Evolutionary conservation across 2,888 invertebrate species (phyloP), one percentile per base, ranked within the genome.

Genomic region (Zhengitettix transpicula): DNA sequence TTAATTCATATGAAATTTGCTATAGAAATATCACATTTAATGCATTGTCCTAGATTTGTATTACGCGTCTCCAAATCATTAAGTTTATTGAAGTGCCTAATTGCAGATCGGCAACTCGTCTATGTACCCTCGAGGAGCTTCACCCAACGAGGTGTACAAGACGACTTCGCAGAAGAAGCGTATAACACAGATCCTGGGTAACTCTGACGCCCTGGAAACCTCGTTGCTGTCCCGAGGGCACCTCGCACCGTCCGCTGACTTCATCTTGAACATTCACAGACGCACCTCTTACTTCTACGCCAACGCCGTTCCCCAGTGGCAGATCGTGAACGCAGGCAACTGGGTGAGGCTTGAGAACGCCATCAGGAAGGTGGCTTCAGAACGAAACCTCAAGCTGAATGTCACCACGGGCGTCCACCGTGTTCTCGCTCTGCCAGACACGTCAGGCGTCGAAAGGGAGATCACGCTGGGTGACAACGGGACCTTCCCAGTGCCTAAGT

Each of bases 261-360:
- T 77, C 67, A 67, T 77, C 52, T 72, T 74, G 62, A 70, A 72
- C 10, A 70, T 73, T 57, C 72, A 73, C 64, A 76, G 78, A 65
- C 71, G 71, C 59, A 69, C 75, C 1, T 77, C 78, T 1, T 79
- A 76, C 66, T 78, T 72, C 65, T 79, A 75, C 67, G 68, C 75
- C 44, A 80, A 79, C 64, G 71, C 69, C 1, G 72, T 71, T 14
- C 78, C 78, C 0, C 76, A 78, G 65, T 79, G 77, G 75, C 75
- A 75, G 66, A 65, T 65, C 9, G 71, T 78, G 51, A 79, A 78
- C 65, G 72, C 68, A 15, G 77, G 76, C 42, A 78, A 78, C 66
- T 79, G 78, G 78, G 67, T 72, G 58, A 67, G 68, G n/a, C 66
- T 78, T 0, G 78, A 79, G 68, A 67, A 68, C 47, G 68, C 71